A percentile compares a stretch with the other conserved stretches of the same genome.
Evolutionary conservation across 1,140 invertebrate species (phyloP).

Genomic region (Drosophila nebulosa): DNA sequence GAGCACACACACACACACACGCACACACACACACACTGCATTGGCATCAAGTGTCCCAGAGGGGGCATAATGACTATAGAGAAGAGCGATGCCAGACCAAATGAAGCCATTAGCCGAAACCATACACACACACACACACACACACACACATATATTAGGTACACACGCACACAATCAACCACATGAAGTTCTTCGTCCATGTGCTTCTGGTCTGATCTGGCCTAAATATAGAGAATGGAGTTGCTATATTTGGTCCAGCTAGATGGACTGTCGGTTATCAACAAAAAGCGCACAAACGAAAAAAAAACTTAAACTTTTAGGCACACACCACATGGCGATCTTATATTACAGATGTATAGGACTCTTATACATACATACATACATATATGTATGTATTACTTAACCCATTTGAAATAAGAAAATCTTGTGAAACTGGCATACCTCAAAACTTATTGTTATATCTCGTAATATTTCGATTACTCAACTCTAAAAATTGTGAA

Average conservation of each 20-base stretch:
- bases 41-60: slow-evolving; percentile 42
- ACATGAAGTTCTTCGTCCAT: slow-evolving; percentile 31
- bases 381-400: no score
- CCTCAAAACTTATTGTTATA: no score
- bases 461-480: no score
- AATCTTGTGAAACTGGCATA: no score
- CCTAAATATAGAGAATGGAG: slow-evolving; percentile 49
- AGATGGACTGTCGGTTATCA: slow-evolving; percentile 1
- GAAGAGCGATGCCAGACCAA: neutral
- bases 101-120: neutral
- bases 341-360: neutral
- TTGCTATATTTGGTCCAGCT: slow-evolving; percentile 35
- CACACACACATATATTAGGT: neutral
- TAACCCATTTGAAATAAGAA: no score
- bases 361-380: no score
- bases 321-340: neutral
- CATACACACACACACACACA: neutral
- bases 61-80: neutral
- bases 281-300: neutral
- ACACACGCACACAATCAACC: neutral
- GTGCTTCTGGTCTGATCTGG: slow-evolving; percentile 23
- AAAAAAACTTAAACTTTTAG: neutral
- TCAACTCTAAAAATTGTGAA: no score
- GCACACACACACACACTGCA: slow-evolving; percentile 18
- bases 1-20: slow-evolving; percentile 19